These are phyloP conservation scores for Deilephila porcellus DNA, from an alignment of 2,888 invertebrate genomes.

Conservation along the genomic window DNA sequence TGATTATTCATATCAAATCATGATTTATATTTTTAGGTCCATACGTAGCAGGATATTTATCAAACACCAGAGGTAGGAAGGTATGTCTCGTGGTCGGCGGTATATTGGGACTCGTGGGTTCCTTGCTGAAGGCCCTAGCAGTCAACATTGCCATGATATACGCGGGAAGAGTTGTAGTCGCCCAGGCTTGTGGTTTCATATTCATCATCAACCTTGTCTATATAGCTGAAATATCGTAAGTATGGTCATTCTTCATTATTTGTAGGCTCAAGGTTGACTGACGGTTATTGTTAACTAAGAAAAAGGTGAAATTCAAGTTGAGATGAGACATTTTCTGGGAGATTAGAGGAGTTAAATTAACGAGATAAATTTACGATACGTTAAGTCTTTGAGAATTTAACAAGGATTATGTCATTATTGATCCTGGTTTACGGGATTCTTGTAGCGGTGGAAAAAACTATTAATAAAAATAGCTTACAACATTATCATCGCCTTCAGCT, in stretches of 20 bases:
- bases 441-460: too few species aligned
- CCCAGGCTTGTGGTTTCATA: background rate
- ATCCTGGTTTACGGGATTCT: too few species aligned
- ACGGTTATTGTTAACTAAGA: too few species aligned
- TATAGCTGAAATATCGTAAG: constrained; percentile 1
- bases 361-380: too few species aligned
- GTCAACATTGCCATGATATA: background rate
- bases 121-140: background rate
- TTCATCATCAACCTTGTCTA: background rate
- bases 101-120: background rate
- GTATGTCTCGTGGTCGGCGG: background rate
- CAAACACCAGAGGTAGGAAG: background rate
- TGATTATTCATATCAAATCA: background rate
- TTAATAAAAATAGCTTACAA: too few species aligned
- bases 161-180: background rate
- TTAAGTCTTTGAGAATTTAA: too few species aligned
- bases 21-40: background rate
- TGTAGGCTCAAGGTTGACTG: too few species aligned
- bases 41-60: background rate
- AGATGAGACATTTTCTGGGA: too few species aligned
- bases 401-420: too few species aligned
- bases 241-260: background rate
- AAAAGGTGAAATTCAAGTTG: too few species aligned
- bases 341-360: too few species aligned
- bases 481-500: too few species aligned